A percentile compares a stretch with the other conserved stretches of the same genome.
phyloP scores from a whole-genome alignment of 2,888 invertebrate species.

The Leptopilina syphax region DNA sequence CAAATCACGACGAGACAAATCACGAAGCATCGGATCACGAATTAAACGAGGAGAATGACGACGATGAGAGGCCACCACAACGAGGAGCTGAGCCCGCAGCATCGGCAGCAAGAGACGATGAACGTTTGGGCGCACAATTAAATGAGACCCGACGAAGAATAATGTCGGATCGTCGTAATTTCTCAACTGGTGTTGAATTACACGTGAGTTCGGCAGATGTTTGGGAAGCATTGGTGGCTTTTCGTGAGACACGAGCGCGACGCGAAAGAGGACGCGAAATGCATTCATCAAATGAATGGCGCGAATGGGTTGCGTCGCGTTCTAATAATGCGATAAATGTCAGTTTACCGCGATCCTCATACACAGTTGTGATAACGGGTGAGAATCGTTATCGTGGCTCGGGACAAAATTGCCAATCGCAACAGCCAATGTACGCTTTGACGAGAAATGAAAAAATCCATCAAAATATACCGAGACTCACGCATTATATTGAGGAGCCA shows the following conservation, averaged over 20 bases:
- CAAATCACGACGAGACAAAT: neutral
- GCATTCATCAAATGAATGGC: conserved; percentile 46
- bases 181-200: conserved; percentile 72
- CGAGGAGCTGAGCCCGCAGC: neutral
- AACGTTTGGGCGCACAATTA: conserved; percentile 59
- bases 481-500: conserved; percentile 91
- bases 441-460: conserved; percentile 79
- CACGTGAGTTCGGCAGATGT: conserved; percentile 79
- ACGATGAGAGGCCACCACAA: conserved; percentile 33
- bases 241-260: conserved; percentile 81
- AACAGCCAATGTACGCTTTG: conserved; percentile 72
- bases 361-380: conserved; percentile 74
- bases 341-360: conserved; percentile 67
- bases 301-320: conserved; percentile 48
- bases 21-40: conserved; percentile 48
- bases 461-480: conserved; percentile 86
- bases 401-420: conserved; percentile 65
- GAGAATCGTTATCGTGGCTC: conserved; percentile 66
- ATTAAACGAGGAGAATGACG: conserved; percentile 55
- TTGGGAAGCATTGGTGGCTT: conserved; percentile 84
- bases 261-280: conserved; percentile 78
- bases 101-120: conserved; percentile 48
- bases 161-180: conserved; percentile 66
- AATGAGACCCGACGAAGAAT: conserved; percentile 64
- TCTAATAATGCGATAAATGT: conserved; percentile 64